Evolutionary conservation across 1,140 invertebrate genomes (phyloP), one percentile per base, ranked within the genome.

Genomic region (Cyphomyrmex costatus): DNA sequence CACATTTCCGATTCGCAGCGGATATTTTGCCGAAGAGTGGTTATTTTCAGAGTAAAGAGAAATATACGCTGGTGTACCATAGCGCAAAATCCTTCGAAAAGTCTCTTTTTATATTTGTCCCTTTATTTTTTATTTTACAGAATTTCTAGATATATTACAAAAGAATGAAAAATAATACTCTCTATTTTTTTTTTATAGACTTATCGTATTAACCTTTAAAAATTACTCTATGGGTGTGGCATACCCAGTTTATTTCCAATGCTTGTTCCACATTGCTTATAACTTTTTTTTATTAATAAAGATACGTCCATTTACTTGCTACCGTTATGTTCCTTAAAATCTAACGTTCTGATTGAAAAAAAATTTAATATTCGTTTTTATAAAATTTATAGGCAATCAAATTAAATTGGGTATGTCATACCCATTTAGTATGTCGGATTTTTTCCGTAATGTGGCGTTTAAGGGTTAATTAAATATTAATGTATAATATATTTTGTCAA

Each of bases 1-100:
- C 53, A 36, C 68, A 12, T 36, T 74, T 33, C 7, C 79, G 79
- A 74, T 83, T 71, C 65, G 49, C 63, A 49, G n/a, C 71, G 68
- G 66, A 82, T 82, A 82, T 82, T 82, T 71, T 65, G 24, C 36
- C 53, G 19, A 82, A 58, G 51, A 60, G 53, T 27, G 79, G 33
- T 73, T 83, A 73, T 73, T 83, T 73, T 60, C 65, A 80, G n/a
- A 82, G 51, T 7, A 19, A 60, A 60, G 66, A 73, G 24, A 73
- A 27, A 36, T 42, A 49, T 16, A 82, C 53, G 53, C 12, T 16
- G 36, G 42, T 49, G 21, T 30, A 51, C 46, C 60, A 14, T 19
- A 24, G 27, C 27, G n/a, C 58, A 83, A 83, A 56, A 83, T 83
- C 53, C 24, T 60, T 56, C 79, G 27, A 83, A 82, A 82, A 83